phyloP scores from a whole-genome alignment of 2,113 vertebrate species.

The Paradoxurus hermaphroditus region DNA sequence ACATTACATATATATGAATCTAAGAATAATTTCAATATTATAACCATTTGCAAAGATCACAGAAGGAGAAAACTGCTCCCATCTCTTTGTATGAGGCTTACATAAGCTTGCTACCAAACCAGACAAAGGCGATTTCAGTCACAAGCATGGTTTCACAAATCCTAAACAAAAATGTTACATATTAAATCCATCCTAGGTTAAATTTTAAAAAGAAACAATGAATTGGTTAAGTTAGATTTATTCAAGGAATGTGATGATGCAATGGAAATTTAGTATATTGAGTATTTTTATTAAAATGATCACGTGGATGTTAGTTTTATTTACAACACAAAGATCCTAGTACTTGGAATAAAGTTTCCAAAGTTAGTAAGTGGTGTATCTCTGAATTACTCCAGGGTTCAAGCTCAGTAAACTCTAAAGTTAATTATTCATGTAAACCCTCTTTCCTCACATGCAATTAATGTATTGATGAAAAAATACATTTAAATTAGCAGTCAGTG shows the following conservation, averaged over 20 bases:
- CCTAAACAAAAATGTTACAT: background rate
- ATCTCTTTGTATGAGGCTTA: background rate
- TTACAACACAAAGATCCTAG: background rate
- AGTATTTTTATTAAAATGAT: background rate
- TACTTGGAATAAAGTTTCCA: background rate
- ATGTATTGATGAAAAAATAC: background rate
- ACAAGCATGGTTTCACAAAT: background rate
- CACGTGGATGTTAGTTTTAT: background rate
- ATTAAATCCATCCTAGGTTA: background rate
- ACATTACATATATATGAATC: background rate
- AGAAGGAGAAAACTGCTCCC: background rate
- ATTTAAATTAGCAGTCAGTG: background rate
- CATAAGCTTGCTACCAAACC: background rate
- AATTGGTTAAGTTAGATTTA: background rate
- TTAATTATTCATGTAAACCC: background rate
- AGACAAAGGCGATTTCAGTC: background rate
- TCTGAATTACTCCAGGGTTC: background rate
- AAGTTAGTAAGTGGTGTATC: background rate
- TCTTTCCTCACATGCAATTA: background rate
- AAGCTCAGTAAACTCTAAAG: background rate
- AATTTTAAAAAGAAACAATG: background rate
- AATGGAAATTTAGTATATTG: background rate
- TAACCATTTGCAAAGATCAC: background rate
- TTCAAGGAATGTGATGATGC: background rate
- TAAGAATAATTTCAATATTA: background rate